Evolutionary conservation across 2,797 vertebrate species (phyloP), one percentile per base, ranked within the genome.

Genomic region (Merluccius polli): DNA sequence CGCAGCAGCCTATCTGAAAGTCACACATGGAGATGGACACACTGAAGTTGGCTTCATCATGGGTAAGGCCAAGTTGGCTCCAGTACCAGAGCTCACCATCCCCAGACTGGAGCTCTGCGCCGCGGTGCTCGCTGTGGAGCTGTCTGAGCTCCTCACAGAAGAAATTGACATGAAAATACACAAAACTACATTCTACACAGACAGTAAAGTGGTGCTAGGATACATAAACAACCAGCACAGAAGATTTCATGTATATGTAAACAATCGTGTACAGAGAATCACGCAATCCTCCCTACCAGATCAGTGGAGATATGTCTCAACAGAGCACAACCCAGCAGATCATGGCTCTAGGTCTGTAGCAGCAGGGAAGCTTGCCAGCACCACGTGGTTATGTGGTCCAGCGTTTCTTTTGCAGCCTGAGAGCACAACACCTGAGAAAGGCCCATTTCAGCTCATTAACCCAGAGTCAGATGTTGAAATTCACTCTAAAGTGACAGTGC

Each of bases 1-100:
- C 1, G 74, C 81, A n/a, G 82, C 85, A 16, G 81, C 82, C 9
- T 85, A 85, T 48, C 24, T 82, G 0, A 77, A 30, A 30, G 59
- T 44, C 29, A 13, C 72, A 8, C 63, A 11, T 10, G 27, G 15
- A 41, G 71, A 78, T 12, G 38, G 73, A 1, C 13, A 75, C 0
- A 32, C 21, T 30, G 21, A 72, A 7, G 29, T 71, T 2, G 70
- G 84, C 9, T 79, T 79, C 9, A 27, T 73, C 27, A 44, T 79
- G 0, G 27, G 67, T 11, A 76, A 79, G 1, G 74, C 72, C 0
- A 77, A 35, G 72, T 30, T 77, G 0, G 52, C 71, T 29, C 35
- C 35, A 1, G 16, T 3, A 10, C 38, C 41, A 16, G 38, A 73
- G 13, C 27, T 73, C 24, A 59, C 72, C 27, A 31, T 73, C 9